A percentile compares a stretch with the other conserved stretches of the same genome.
Conservation (phyloP, 2,797 vertebrate genomes). For the Danio aesculapii region DNA sequence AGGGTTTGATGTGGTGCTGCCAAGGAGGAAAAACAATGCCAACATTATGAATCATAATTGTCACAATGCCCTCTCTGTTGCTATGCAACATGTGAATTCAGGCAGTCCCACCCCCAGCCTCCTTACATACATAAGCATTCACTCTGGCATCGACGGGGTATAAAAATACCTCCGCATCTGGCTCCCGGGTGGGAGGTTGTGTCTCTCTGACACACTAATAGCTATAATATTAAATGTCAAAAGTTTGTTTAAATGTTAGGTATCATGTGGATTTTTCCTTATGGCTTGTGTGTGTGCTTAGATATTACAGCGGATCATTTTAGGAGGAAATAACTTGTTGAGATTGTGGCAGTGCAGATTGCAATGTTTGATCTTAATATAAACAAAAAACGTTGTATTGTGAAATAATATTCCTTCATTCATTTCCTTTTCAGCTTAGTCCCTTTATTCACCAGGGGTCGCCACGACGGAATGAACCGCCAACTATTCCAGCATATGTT, state of each 20-base stretch:
- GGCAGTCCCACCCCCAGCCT: slow-evolving; percentile 22
- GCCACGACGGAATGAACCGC: no score
- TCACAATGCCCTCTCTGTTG: slow-evolving; percentile 55
- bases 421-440: no score
- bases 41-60: slow-evolving; percentile 56
- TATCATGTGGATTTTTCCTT: slow-evolving; percentile 6
- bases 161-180: slow-evolving; percentile 41
- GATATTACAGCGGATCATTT: not conserved
- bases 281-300: not conserved
- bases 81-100: slow-evolving; percentile 59
- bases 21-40: slow-evolving; percentile 31
- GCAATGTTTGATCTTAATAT: not conserved
- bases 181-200: slow-evolving; percentile 7
- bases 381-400: not conserved
- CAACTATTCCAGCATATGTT: no score
- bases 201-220: slow-evolving; percentile 44
- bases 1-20: slow-evolving; percentile 20
- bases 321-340: not conserved
- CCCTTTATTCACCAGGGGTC: no score
- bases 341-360: not conserved
- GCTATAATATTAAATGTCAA: slow-evolving; percentile 55
- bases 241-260: slow-evolving; percentile 49
- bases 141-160: slow-evolving; percentile 2
- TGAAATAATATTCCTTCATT: no score
- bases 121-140: slow-evolving; percentile 16